Base-by-base conservation (phyloP, 2,113 vertebrate species). In the Zosterops hypoxanthus region DNA sequence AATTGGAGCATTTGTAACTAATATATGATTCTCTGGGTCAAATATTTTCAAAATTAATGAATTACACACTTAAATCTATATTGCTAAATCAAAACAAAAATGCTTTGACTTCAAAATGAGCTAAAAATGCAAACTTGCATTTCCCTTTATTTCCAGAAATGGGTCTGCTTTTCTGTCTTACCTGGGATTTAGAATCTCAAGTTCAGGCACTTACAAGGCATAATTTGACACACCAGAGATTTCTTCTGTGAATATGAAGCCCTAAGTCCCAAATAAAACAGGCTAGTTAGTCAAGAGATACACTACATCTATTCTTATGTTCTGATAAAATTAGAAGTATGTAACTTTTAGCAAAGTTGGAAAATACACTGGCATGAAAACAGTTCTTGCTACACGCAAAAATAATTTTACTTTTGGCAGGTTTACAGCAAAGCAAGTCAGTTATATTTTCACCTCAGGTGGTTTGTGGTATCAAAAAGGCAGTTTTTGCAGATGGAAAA, bases 371-470 rank as follows among this genome's bases (percentile, higher is more conserved):
- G 47, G 79, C 79, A 86, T 15, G 2, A 93, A 95, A 93, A 77
- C 56, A 52, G 23, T 92, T 93, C 91, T 92, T 90, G 85, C 94
- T 93, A 88, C 34, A 92, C 93, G 95, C 85, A 83, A 95, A 83
- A 95, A 93, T 90, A 94, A 92, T 96, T 95, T 88, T 73, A 93
- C 68, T 95, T 92, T 92, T 96, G 93, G 95, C 95, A 97, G 34
- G 72, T 80, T 93, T 96, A 93, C 92, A 95, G 92, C 64, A 78
- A 81, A 92, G 79, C 76, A 92, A 96, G 72, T 90, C 93, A 96
- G 94, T 82, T 96, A 95, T 56, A 94, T 96, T 97, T 95, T 95
- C 92, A 97, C 93, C 96, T 97, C 92, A 95, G 96, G 88, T 97
- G 93, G 92, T 94, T 94, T 94, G 76, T 86, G 71, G 93, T 95